phyloP scores from a whole-genome alignment of 2,113 vertebrate genomes.

The Raja brachyura region DNA sequence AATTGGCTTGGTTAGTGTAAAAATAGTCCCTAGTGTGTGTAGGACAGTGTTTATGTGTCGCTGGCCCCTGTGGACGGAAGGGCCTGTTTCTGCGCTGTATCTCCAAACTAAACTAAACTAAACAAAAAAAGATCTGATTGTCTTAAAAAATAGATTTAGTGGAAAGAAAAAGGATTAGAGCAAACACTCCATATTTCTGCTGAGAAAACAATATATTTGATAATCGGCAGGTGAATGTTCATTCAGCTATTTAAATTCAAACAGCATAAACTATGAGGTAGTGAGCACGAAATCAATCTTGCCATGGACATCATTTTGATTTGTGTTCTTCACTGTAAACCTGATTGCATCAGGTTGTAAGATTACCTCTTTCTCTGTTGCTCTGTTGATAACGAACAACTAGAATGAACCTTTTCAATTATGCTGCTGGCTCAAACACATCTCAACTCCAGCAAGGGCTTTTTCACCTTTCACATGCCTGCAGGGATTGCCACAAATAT shows the following conservation, averaged over 20 bases:
- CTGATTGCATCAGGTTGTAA: slow-evolving; percentile 8
- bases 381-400: not conserved
- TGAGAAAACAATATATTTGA: not conserved
- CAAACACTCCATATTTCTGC: not conserved
- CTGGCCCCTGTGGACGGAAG: no score
- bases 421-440: no score
- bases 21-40: no score
- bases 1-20: no score
- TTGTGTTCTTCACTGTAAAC: not conserved
- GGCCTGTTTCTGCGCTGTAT: no score
- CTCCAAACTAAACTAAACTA: no score
- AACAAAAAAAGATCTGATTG: not conserved
- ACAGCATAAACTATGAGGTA: not conserved
- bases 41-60: no score
- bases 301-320: not conserved
- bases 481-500: not conserved
- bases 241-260: not conserved
- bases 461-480: not conserved
- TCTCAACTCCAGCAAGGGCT: not conserved
- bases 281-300: not conserved
- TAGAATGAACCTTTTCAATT: not conserved
- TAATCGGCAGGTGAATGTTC: not conserved
- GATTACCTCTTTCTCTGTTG: slow-evolving; percentile 18
- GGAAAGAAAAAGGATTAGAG: not conserved
- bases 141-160: not conserved